Evolutionary conservation across 2,888 invertebrate species (phyloP), one percentile per base, ranked within the genome.

Genomic region (Odontomyia ornata): DNA sequence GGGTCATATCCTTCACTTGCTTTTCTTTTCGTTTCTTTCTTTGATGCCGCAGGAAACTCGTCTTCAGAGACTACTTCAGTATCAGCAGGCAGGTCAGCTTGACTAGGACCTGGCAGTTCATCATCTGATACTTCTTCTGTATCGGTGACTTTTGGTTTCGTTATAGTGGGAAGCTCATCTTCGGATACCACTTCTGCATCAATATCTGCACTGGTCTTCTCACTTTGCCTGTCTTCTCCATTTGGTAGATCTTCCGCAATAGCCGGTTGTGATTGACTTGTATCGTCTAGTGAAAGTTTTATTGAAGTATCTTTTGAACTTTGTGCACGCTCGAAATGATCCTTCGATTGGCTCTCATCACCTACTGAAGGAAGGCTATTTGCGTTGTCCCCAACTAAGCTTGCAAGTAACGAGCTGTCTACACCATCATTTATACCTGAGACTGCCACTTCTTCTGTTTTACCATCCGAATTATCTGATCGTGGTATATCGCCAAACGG

Each of bases 171-270:
- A 30, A 94, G 83, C 85, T 95, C 95, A 86, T 95, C 95, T 85
- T 95, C 95, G 0, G 94, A 95, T 57, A 95, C 93, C 76, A 93
- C 93, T 87, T 95, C 95, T 0, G 94, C 93, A 84, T 95, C 94
- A 69, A 93, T 92, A 81, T 93, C 93, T 77, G 75, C 77, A 27
- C 52, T 57, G 3, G 79, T 79, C 69, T 64, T 78, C 18, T 73
- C 65, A 75, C 76, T 80, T 64, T 81, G 81, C 5, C 78, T 76
- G 11, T 79, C 76, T 7, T 82, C 81, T 27, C 82, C 84, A 36
- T 80, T 82, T 71, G 83, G 84, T 43, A 84, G 82, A 27, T 84
- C 84, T 79, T 84, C 85, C 0, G 83, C 83, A 36, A 86, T 83
- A 3, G 84, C 85, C 47, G 84, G 84, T 28, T 85, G 83, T 0